Evolutionary conservation across 2,797 vertebrate species (phyloP).

Genomic region (Merluccius polli): DNA sequence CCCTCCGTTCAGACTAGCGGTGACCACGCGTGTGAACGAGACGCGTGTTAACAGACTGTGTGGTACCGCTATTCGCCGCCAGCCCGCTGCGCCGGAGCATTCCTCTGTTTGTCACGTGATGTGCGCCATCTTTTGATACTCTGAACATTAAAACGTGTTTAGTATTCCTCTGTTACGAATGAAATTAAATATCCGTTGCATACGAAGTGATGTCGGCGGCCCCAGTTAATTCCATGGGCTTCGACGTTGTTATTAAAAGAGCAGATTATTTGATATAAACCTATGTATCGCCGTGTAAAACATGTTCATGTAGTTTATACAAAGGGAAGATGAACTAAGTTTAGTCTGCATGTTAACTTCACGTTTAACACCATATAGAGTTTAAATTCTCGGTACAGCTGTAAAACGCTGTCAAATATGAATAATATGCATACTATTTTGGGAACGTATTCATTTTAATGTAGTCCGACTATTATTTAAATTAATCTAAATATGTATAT

Average conservation of each 20-base stretch:
- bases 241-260: background rate
- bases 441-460: conserved; percentile 38
- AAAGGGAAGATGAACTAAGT: conserved; percentile 44
- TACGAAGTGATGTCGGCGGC: conserved; percentile 7
- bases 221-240: background rate
- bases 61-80: background rate
- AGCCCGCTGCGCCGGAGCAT: conserved; percentile 19
- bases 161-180: conserved; percentile 25
- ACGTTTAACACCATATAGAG: conserved; percentile 9
- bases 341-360: conserved; percentile 22
- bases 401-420: conserved; percentile 19
- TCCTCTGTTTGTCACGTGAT: conserved; percentile 15
- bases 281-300: conserved; percentile 11
- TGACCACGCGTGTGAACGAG: background rate
- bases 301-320: conserved; percentile 19
- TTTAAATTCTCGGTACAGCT: conserved; percentile 18
- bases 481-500: conserved; percentile 60
- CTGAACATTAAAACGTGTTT: conserved; percentile 43
- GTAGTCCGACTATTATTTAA: conserved; percentile 67
- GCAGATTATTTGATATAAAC: background rate
- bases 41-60: background rate
- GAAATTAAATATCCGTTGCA: conserved; percentile 10
- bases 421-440: conserved; percentile 40
- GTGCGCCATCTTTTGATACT: conserved; percentile 16
- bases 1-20: background rate